Conservation (phyloP, 2,888 invertebrate species). For the Autographa pulchrina region DNA sequence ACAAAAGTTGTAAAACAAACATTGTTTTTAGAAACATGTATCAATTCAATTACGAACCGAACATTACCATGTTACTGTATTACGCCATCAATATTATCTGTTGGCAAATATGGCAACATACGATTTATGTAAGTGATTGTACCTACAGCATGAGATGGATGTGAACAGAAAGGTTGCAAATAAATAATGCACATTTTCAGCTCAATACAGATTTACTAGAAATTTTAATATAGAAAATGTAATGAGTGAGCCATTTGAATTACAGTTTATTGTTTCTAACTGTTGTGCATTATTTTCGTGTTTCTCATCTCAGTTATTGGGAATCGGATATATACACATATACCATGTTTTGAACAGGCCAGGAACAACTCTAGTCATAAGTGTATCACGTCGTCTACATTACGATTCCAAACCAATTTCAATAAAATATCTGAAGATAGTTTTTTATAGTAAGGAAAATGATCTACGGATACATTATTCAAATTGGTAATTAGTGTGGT, state of each 20-base stretch:
- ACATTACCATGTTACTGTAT: constrained; percentile 40
- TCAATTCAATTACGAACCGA: constrained; percentile 36
- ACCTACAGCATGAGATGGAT: neutral
- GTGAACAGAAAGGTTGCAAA: neutral
- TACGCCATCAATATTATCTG: constrained; percentile 45
- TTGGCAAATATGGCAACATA: constrained; percentile 44
- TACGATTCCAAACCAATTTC: no score
- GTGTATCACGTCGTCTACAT: no score
- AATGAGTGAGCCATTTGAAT: neutral
- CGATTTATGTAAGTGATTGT: constrained; percentile 39
- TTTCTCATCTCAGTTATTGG: no score
- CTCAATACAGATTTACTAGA: neutral
- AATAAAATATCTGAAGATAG: no score
- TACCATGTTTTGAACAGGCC: no score
- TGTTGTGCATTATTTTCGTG: no score
- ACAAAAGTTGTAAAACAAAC: constrained; percentile 32
- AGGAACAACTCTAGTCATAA: no score
- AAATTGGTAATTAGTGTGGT: no score
- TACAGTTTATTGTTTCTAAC: no score
- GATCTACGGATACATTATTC: no score
- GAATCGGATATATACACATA: no score
- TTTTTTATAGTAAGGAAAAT: no score
- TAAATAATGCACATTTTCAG: neutral
- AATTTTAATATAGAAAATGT: neutral
- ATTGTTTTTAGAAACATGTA: constrained; percentile 40